Evolutionary conservation across 2,797 vertebrate genomes (phyloP).

Genomic region (Tokudaia muenninki): DNA sequence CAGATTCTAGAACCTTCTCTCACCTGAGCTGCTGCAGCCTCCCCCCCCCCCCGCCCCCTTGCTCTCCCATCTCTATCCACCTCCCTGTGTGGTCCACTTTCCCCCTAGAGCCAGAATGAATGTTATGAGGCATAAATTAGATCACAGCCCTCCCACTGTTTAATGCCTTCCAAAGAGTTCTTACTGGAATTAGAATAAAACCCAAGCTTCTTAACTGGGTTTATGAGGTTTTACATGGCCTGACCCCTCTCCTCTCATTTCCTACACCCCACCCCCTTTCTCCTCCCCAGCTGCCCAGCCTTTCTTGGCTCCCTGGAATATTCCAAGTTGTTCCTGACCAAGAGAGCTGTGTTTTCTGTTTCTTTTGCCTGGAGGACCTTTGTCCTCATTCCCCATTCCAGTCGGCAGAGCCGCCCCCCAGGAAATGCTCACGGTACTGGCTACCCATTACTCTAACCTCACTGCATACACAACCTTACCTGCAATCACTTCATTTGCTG

Average conservation of each 20-base stretch:
- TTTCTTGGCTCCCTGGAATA: not conserved
- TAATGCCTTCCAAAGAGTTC: constrained; percentile 80
- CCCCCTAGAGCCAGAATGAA: constrained; percentile 36
- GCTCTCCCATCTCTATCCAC: not conserved
- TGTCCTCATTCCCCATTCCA: not conserved
- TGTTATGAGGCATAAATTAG: constrained; percentile 71
- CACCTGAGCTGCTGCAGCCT: not conserved
- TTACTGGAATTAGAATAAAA: constrained; percentile 80
- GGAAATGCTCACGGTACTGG: not conserved
- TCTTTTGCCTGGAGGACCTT: constrained; percentile 32
- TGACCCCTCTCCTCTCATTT: constrained; percentile 54
- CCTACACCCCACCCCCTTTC: not conserved
- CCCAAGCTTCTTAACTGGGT: constrained; percentile 80
- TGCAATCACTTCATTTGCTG: not conserved
- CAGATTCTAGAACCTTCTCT: not conserved
- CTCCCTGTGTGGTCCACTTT: not conserved
- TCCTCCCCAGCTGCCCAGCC: not conserved
- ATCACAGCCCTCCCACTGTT: constrained; percentile 77
- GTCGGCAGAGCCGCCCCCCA: not conserved
- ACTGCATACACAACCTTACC: not conserved
- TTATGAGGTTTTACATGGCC: constrained; percentile 71
- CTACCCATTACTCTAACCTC: not conserved
- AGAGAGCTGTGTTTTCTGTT: not conserved
- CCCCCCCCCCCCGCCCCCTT: not conserved
- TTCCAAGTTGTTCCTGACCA: not conserved